These are phyloP conservation scores for Agrilus planipennis DNA, from an alignment of 1,140 invertebrate species.

Conservation along the genomic window DNA sequence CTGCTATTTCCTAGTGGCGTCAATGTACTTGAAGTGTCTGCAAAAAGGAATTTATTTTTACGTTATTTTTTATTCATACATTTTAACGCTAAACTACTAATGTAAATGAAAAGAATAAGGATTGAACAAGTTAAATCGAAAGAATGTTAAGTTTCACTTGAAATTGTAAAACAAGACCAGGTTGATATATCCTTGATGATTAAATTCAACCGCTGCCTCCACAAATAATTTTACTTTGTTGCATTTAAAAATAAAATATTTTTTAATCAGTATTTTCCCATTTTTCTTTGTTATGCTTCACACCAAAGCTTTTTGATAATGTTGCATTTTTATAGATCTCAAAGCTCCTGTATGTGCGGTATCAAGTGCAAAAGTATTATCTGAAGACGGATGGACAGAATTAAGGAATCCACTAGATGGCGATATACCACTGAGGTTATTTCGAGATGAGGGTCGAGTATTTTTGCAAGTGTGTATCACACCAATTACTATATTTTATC, in stretches of 20 bases:
- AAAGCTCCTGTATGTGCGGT: constrained; percentile 73
- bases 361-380: constrained; percentile 69
- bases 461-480: constrained; percentile 53
- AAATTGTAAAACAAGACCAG: too few relatives aligned
- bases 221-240: not conserved
- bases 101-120: too few relatives aligned
- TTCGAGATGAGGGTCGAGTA: constrained; percentile 64
- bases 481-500: not conserved
- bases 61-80: too few relatives aligned
- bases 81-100: too few relatives aligned
- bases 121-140: too few relatives aligned
- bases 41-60: too few relatives aligned
- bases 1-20: too few relatives aligned
- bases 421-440: constrained; percentile 68
- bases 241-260: not conserved
- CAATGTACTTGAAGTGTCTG: too few relatives aligned
- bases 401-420: constrained; percentile 58
- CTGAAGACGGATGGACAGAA: constrained; percentile 62
- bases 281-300: not conserved
- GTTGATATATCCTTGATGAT: too few relatives aligned
- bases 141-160: too few relatives aligned
- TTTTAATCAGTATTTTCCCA: not conserved
- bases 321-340: constrained; percentile 45
- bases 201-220: not conserved
- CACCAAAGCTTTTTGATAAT: not conserved